Percentiles rank a stretch among this genome's conserved stretches.
phyloP scores from a whole-genome alignment of 2,113 vertebrate genomes.

The Rhabdornis inornatus region DNA sequence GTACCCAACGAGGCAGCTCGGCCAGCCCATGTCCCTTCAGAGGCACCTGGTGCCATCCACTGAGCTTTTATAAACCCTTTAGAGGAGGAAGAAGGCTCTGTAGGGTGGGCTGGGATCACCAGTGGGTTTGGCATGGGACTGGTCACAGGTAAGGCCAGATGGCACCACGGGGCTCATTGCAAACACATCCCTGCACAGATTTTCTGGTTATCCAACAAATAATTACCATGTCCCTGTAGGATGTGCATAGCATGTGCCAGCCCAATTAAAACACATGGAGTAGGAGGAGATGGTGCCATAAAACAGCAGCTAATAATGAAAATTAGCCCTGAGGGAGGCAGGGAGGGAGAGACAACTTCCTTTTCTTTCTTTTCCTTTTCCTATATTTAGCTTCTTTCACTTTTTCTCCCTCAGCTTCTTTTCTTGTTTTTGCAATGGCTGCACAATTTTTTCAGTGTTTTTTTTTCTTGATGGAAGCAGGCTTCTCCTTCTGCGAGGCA shows the following conservation, averaged over 20 bases:
- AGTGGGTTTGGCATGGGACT: background rate
- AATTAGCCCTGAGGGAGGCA: background rate
- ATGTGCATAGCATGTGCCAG: background rate
- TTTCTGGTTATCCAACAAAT: background rate
- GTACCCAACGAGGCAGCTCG: rapidly evolving
- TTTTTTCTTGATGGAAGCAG: background rate
- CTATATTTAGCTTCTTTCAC: background rate
- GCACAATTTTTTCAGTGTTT: background rate
- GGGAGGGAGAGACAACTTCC: background rate
- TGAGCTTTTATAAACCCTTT: background rate
- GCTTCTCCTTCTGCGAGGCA: background rate
- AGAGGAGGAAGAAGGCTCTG: background rate
- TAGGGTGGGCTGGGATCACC: background rate
- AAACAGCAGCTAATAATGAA: background rate
- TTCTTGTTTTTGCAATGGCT: background rate
- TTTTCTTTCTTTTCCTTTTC: background rate
- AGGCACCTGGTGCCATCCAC: background rate
- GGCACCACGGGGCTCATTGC: rapidly evolving
- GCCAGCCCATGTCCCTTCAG: background rate
- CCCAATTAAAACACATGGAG: background rate
- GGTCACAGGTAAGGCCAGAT: background rate
- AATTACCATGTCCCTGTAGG: background rate
- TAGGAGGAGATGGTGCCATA: background rate
- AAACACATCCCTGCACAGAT: background rate
- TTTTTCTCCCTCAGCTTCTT: background rate